phyloP scores from a whole-genome alignment of 1,140 invertebrate species.

The Palaemon carinicauda region DNA sequence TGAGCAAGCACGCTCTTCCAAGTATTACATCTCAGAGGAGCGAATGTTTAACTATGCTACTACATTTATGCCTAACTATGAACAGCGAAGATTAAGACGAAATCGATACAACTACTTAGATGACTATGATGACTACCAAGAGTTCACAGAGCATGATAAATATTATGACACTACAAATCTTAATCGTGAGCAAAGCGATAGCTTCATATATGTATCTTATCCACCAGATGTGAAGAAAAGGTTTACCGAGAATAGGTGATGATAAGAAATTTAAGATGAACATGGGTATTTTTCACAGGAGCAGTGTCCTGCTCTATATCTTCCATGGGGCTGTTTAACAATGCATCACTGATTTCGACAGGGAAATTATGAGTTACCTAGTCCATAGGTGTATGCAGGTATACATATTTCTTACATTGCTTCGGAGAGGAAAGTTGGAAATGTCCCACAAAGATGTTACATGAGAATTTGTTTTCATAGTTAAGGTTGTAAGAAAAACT shows the following conservation, averaged over 20 bases:
- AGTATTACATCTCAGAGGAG: conserved; percentile 52
- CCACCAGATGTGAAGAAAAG: conserved; percentile 59
- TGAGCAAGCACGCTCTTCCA: conserved; percentile 17
- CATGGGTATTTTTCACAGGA: neutral
- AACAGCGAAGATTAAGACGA: conserved; percentile 56
- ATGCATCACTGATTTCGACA: no score
- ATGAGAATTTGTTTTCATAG: no score
- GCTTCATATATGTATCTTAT: conserved; percentile 59
- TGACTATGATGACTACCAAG: conserved; percentile 57
- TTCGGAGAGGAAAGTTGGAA: no score
- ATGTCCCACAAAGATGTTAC: no score
- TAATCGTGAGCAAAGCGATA: conserved; percentile 58
- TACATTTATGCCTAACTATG: conserved; percentile 59
- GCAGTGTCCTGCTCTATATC: neutral
- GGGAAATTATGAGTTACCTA: no score
- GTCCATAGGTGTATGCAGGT: no score
- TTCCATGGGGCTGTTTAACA: neutral
- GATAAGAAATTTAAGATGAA: conserved; percentile 6
- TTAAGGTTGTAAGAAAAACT: no score
- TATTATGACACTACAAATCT: conserved; percentile 47
- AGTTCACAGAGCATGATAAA: conserved; percentile 51
- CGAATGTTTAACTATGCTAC: conserved; percentile 58
- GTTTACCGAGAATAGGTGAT: conserved; percentile 59
- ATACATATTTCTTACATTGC: no score
- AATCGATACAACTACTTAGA: conserved; percentile 59